Evolutionary conservation across 2,113 vertebrate species (phyloP), one percentile per base, ranked within the genome.

Genomic region (Pelecanoides urinatrix): DNA sequence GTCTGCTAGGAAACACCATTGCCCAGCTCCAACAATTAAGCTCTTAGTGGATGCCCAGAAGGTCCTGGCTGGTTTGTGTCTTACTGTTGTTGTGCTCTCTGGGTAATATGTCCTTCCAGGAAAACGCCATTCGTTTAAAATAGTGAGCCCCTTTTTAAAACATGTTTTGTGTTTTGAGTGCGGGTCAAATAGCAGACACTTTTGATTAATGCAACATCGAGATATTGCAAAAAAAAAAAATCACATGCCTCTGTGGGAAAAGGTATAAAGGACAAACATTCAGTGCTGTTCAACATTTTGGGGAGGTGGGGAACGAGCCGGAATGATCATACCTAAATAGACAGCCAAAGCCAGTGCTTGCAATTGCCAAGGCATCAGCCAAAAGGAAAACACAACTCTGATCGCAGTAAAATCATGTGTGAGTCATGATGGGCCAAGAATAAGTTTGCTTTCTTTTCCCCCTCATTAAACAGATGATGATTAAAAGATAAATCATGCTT

Each of bases 401-500:
- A 73, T 52, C 72, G 72, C 63, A 93, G 89, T 34, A 91, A 75
- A 92, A 45, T 77, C 90, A 49, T 73, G 56, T 61, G 78, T 66
- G 96, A 97, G 66, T 95, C 94, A 95, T 56, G 90, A 88, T 38
- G 56, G 87, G 82, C 77, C 82, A 94, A 84, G 76, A 95, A 85
- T n/a, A 76, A 95, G 86, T 83, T 96, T 71, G 73, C 92, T 95
- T 96, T 91, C 91, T 96, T 95, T 90, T 94, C 84, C 45, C 80
- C 53, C 82, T 92, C 88, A 61, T 95, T 88, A 52, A 86, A 53
- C 66, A 36, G 53, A 93, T 84, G 96, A 95, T 77, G 94, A 95
- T 94, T 94, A 63, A 74, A 95, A 97, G 94, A 96, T 93, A 96
- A 97, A 96, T 96, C 91, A 72, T 74, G 53, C 92, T 62, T 97